Evolutionary conservation across 1,140 invertebrate genomes (phyloP), one percentile per base, ranked within the genome.

Genomic region (Elymnias hypermnestra): DNA sequence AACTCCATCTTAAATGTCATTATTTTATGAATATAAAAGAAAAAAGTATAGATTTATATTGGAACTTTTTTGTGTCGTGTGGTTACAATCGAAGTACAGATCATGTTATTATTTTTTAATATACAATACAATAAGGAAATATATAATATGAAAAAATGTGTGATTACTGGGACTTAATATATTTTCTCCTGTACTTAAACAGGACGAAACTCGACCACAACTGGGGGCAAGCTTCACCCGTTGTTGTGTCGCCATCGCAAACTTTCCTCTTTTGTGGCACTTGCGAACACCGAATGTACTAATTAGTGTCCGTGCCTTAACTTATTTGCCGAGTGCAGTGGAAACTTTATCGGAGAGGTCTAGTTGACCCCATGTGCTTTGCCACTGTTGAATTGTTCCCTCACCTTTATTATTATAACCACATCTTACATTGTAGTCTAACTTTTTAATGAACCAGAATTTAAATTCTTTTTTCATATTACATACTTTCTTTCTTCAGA

Each of bases 321-420:
- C 58, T 71, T 77, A 77, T 77, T 77, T 71, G 73, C 69, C 53
- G 66, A 73, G 66, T 57, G 62, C 64, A 57, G 64, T 68, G 71
- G 61, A 75, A 75, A 75, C 63, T 73, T 74, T 58, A 33, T 22
- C 60, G 48, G 57, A 38, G 45, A n/a, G 57, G 60, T 53, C 57
- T 53, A 59, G 44, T 57, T 59, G 65, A 70, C 65, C 72, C 53
- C 45, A 47, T 33, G 67, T 23, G 49, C 53, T 58, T 48, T 21
- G 56, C 21, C 42, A 46, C 48, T 60, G 56, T 61, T 63, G 57
- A 64, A 64, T 65, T 64, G 59, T 67, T 63, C 53, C 53, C 41
- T 58, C 47, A 58, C 56, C 56, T 58, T 42, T 23, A 41, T 46
- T 36, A 36, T 53, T 40, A 15, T 33, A 13, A 40, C 18, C 18